Evolutionary conservation across 2,888 invertebrate genomes (phyloP).

Genomic region (Drepanosiphum platanoidis): DNA sequence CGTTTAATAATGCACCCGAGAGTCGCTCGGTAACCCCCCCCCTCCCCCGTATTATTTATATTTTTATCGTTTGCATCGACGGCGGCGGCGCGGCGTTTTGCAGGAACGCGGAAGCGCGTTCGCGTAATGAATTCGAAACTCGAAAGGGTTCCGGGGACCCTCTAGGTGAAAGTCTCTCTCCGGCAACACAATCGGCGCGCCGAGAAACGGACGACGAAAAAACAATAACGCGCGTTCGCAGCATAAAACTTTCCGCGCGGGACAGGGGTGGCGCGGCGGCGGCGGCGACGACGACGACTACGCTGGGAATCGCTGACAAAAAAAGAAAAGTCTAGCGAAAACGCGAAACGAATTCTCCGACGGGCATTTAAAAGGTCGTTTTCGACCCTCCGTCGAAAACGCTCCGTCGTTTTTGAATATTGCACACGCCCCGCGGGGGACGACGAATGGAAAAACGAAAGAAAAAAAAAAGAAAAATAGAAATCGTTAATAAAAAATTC

Average conservation of each 20-base stretch:
- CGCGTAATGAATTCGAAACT: slow-evolving; percentile 18
- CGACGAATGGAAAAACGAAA: no score
- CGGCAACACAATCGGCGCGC: background rate
- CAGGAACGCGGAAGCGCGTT: no score
- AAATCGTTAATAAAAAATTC: slow-evolving; percentile 26
- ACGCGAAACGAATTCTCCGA: background rate
- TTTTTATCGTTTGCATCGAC: slow-evolving; percentile 5
- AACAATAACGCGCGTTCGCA: background rate
- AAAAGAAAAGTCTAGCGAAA: background rate
- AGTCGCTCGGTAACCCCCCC: no score
- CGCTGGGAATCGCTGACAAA: background rate
- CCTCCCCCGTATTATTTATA: slow-evolving; percentile 34
- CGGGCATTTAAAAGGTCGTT: slow-evolving; percentile 32
- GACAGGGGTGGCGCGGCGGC: background rate
- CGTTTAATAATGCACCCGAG: slow-evolving; percentile 18
- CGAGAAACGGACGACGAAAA: background rate
- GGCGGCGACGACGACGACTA: background rate
- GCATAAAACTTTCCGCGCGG: background rate
- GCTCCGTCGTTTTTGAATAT: slow-evolving; percentile 20
- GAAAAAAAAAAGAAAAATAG: background rate
- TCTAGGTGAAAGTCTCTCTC: background rate
- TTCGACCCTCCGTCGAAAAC: slow-evolving; percentile 1
- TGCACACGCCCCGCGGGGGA: background rate
- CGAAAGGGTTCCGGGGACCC: background rate
- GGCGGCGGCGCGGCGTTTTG: background rate